phyloP scores from a whole-genome alignment of 2,888 invertebrate species.

The Erebia aethiops region DNA sequence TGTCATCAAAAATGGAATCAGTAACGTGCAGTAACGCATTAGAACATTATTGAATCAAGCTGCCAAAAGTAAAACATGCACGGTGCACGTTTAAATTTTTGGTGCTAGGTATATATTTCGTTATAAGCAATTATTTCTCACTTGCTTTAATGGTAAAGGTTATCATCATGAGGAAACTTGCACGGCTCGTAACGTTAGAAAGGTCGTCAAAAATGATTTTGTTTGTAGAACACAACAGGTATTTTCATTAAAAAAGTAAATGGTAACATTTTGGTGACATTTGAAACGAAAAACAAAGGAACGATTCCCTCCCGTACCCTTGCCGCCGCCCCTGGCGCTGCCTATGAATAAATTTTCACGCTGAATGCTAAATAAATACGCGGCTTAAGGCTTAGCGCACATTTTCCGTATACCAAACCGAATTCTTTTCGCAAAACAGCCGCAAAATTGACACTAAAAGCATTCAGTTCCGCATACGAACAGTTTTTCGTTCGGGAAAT shows the following conservation, averaged over 20 bases:
- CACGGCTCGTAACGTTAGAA: too few species aligned
- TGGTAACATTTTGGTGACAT: background rate
- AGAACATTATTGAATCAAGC: too few species aligned
- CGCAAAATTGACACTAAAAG: background rate
- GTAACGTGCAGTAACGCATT: too few species aligned
- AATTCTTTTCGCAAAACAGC: background rate
- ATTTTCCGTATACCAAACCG: background rate
- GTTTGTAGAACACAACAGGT: too few species aligned
- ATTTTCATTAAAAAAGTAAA: background rate
- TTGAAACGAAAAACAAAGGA: background rate
- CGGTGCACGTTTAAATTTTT: too few species aligned
- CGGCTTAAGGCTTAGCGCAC: background rate
- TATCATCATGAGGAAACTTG: too few species aligned
- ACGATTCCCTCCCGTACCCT: background rate
- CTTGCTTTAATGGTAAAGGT: too few species aligned
- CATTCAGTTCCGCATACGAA: background rate
- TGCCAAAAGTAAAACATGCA: too few species aligned
- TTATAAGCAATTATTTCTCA: too few species aligned
- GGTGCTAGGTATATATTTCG: too few species aligned
- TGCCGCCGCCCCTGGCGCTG: background rate
- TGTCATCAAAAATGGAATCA: too few species aligned
- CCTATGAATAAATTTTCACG: conserved; percentile 12
- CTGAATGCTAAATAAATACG: conserved; percentile 8
- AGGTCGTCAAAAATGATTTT: background rate
- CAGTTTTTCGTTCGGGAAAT: conserved; percentile 12